Base-by-base conservation (phyloP, 1,140 invertebrate species). In the Stegodyphus dumicola region DNA sequence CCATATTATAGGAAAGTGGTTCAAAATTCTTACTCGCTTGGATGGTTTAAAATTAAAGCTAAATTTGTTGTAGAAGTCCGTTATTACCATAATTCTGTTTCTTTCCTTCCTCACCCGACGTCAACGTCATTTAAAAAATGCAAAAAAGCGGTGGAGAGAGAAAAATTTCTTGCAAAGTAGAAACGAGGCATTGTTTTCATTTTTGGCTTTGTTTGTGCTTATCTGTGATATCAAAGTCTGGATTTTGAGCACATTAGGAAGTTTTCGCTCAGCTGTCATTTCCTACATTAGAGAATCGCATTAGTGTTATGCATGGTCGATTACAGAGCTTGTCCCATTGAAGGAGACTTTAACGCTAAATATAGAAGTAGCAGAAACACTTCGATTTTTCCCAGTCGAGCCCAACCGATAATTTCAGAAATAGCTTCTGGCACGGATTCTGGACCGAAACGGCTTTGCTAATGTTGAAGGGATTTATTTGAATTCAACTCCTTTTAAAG, bases 251-350 rank as follows among this genome's bases (percentile, higher is more conserved):
- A 76, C 74, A 76, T 76, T 76, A 76, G 74, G 74, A 76, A 76
- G 64, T 48, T 17, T 76, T 56, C 74, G 54, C 64, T 76, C 74
- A 64, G 54, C 51, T 76, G 74, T 76, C 74, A 76, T 76, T 76
- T n/a, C 15, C 67, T 15, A 70, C 67, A 70, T 70, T 70, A 76
- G 74, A 60, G 51, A 76, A 49, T 18, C 10, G 54, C 74, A 76
- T 76, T 76, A 76, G 74, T 60, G 74, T 76, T 76, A 76, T 76
- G 74, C 74, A 76, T 76, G 74, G 54, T 76, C 74, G 74, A 76
- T 76, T 76, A 64, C 56, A n/a, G 48, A 6, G 64, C 33, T 49
- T n/a, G 74, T 11, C 15, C 15, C 33, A 11, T n/a, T n/a, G 60
- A n/a, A 53, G 15, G 18, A 74, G 52, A n/a, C 15, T 18, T 7